These are phyloP conservation scores for Trachurus trachurus DNA, from an alignment of 2,797 vertebrate species.

Conservation along the genomic window DNA sequence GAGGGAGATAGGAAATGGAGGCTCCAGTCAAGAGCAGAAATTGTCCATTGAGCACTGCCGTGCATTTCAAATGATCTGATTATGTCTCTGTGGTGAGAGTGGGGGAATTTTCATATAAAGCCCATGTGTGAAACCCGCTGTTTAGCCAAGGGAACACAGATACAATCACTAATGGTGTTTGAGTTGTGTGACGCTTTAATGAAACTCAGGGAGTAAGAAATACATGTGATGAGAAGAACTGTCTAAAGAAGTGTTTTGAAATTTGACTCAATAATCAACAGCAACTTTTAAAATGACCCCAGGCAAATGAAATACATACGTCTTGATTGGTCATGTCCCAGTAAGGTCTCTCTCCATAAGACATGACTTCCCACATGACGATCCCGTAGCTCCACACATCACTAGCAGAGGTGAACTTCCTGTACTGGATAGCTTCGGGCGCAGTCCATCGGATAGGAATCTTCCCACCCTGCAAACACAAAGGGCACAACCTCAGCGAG, in stretches of 20 bases:
- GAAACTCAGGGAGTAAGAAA: conserved; percentile 33
- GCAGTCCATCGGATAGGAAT: conserved; percentile 90
- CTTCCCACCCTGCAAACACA: conserved; percentile 86
- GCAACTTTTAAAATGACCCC: not conserved
- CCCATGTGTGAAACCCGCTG: conserved; percentile 61
- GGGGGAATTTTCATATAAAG: conserved; percentile 73
- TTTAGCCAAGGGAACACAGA: conserved; percentile 73
- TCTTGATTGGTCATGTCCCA: conserved; percentile 92
- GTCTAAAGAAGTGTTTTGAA: conserved; percentile 20
- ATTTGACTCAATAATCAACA: conserved; percentile 10
- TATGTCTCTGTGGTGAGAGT: conserved; percentile 72
- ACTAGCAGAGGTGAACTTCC: conserved; percentile 89
- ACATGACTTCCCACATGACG: conserved; percentile 91
- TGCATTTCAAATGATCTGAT: conserved; percentile 84
- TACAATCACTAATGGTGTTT: conserved; percentile 59
- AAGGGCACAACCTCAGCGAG: conserved; percentile 61
- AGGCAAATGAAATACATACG: conserved; percentile 72
- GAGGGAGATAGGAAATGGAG: conserved; percentile 83
- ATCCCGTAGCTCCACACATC: conserved; percentile 90
- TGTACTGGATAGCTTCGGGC: conserved; percentile 89
- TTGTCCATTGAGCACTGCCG: conserved; percentile 73
- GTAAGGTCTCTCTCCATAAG: conserved; percentile 88
- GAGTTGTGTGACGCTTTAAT: conserved; percentile 59
- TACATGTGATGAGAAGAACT: conserved; percentile 6
- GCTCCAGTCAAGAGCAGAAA: conserved; percentile 83